A percentile compares a stretch with the other conserved stretches of the same genome.
Evolutionary conservation across 2,888 invertebrate genomes (phyloP).

Genomic region (Strigamia crassipes): DNA sequence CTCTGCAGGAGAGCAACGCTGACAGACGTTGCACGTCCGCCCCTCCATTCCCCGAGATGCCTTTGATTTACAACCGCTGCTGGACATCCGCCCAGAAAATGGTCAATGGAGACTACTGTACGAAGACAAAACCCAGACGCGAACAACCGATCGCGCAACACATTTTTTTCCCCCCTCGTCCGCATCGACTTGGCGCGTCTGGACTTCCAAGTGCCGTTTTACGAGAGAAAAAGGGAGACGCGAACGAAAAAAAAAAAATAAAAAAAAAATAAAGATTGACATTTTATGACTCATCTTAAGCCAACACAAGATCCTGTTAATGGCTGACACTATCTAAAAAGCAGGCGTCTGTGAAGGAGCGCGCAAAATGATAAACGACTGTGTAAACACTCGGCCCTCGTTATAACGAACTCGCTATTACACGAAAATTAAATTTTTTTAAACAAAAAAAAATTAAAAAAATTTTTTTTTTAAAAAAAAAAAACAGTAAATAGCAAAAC

Average conservation of each 20-base stretch:
- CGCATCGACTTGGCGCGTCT: neutral
- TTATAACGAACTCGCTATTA: neutral
- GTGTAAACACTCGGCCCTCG: neutral
- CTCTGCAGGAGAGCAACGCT: slow-evolving; percentile 25
- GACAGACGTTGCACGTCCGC: slow-evolving; percentile 7
- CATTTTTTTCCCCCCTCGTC: neutral
- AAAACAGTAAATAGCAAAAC: no score
- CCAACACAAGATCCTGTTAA: slow-evolving; percentile 31
- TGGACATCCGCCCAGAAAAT: slow-evolving; percentile 34
- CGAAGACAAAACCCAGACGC: neutral
- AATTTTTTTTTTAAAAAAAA: neutral
- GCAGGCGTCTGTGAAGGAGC: neutral
- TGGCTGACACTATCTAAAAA: slow-evolving; percentile 28
- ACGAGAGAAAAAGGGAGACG: neutral
- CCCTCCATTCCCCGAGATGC: slow-evolving; percentile 18
- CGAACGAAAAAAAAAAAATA: neutral
- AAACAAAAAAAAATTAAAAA: no score
- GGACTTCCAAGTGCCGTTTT: neutral
- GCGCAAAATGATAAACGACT: neutral
- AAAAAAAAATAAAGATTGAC: slow-evolving; percentile 8
- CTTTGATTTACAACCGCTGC: slow-evolving; percentile 31
- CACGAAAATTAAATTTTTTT: neutral
- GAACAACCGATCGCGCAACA: neutral
- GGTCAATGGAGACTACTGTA: slow-evolving; percentile 34
- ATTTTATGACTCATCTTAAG: slow-evolving; percentile 27